phyloP scores from a whole-genome alignment of 2,113 vertebrate genomes.

The Numida meleagris region DNA sequence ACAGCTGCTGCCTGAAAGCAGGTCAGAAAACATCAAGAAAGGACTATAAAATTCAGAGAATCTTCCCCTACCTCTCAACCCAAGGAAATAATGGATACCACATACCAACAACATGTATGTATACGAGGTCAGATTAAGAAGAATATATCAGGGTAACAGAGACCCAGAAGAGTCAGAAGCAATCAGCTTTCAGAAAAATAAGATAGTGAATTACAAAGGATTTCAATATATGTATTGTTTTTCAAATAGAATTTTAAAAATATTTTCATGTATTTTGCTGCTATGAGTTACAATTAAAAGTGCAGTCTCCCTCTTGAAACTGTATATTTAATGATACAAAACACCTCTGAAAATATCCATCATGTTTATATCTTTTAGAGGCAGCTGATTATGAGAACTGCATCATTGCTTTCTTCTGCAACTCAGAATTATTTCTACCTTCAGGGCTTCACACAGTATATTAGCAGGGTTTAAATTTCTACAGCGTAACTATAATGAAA shows the following conservation, averaged over 20 bases:
- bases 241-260: background rate
- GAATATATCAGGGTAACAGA: background rate
- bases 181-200: background rate
- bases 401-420: background rate
- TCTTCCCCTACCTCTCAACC: background rate
- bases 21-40: constrained; percentile 1
- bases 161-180: background rate
- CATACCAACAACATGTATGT: background rate
- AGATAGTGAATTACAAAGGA: background rate
- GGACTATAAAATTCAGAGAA: background rate
- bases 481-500: background rate
- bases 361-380: background rate
- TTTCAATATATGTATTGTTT: background rate
- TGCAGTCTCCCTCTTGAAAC: background rate
- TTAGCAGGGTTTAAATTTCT: background rate
- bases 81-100: background rate
- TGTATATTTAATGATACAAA: background rate
- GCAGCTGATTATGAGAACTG: background rate
- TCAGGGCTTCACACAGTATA: background rate
- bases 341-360: background rate
- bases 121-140: background rate
- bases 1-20: background rate
- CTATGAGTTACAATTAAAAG: background rate
- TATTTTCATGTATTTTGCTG: background rate
- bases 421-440: background rate